Conservation (phyloP, 2,888 invertebrate species). For the Ormyrus pomaceus region DNA sequence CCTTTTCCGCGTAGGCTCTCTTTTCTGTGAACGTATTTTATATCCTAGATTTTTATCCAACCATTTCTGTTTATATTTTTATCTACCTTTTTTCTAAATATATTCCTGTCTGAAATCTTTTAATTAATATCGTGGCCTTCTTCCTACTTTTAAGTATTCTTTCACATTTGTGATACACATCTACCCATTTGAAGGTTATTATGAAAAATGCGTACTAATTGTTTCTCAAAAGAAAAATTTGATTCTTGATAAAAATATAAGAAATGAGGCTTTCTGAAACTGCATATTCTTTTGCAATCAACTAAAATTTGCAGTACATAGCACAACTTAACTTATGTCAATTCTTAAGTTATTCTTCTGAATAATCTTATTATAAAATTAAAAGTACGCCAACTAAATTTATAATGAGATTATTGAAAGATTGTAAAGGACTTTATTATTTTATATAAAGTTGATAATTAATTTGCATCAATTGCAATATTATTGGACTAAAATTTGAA, state of each 20-base stretch:
- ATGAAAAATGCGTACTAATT: constrained; percentile 18
- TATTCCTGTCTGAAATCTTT: constrained; percentile 9
- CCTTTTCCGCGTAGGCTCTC: constrained; percentile 12
- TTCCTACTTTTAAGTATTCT: constrained; percentile 34
- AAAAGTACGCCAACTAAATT: not conserved
- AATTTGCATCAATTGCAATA: constrained; percentile 31
- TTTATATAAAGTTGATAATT: constrained; percentile 27
- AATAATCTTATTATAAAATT: constrained; percentile 10
- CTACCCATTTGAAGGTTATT: constrained; percentile 37
- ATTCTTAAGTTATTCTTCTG: constrained; percentile 38
- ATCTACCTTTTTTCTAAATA: not conserved
- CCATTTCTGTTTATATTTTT: constrained; percentile 8
- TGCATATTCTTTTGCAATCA: constrained; percentile 18
- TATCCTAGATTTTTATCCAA: too few relatives aligned
- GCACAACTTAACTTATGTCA: constrained; percentile 20
- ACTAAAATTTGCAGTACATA: constrained; percentile 10
- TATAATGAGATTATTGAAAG: not conserved
- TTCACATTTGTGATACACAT: constrained; percentile 35
- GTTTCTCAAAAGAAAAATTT: too few relatives aligned
- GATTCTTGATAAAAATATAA: too few relatives aligned
- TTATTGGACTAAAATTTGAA: not conserved
- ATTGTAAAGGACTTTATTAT: constrained; percentile 4
- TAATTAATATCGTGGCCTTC: constrained; percentile 24
- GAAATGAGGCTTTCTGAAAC: constrained; percentile 17
- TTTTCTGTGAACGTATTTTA: constrained; percentile 12